Evolutionary conservation across 2,113 vertebrate species (phyloP).

Genomic region (Aptenodytes patagonicus): DNA sequence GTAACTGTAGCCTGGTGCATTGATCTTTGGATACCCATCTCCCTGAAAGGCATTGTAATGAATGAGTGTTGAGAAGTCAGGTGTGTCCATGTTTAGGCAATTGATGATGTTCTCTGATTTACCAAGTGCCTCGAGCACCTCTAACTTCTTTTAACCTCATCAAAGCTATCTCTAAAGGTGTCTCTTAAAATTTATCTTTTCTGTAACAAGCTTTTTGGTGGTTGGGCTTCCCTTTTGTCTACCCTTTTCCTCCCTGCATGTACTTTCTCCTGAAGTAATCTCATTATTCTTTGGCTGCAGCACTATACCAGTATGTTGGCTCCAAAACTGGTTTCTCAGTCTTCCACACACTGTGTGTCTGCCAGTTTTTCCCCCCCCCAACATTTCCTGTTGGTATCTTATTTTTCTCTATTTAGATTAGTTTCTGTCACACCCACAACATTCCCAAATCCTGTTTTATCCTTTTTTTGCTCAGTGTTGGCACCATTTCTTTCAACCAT

Average conservation of each 20-base stretch:
- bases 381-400: slow-evolving; percentile 18
- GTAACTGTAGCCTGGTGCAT: neutral
- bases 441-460: neutral
- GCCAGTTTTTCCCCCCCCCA: neutral
- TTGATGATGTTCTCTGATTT: neutral
- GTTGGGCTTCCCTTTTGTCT: neutral
- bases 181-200: neutral
- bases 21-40: neutral
- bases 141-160: neutral
- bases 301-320: neutral
- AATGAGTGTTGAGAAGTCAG: neutral
- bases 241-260: neutral
- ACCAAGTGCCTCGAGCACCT: neutral
- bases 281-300: neutral
- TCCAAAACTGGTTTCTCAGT: neutral
- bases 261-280: neutral
- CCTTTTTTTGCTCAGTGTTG: neutral
- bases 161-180: neutral
- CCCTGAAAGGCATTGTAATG: too few species aligned
- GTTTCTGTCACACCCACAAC: slow-evolving; percentile 10
- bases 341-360: neutral
- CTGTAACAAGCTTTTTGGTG: neutral
- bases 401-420: neutral
- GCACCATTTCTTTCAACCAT: neutral
- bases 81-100: neutral